These are phyloP conservation scores for Schizaphis graminum DNA, from an alignment of 2,888 invertebrate species.

Conservation along the genomic window DNA sequence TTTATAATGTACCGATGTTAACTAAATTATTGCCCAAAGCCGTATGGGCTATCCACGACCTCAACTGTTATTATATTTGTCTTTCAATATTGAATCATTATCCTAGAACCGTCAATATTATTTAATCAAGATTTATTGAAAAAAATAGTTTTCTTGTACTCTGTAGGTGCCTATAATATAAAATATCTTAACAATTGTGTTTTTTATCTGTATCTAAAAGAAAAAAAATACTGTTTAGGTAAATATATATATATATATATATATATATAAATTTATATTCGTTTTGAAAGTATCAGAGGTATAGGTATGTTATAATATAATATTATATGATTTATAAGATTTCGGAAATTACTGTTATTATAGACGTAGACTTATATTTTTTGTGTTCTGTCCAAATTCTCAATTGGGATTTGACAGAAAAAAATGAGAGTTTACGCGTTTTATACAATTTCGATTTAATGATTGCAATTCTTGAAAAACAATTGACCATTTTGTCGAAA, in stretches of 20 bases:
- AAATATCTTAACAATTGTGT: no score
- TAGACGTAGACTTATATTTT: background rate
- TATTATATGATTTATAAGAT: background rate
- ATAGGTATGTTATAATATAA: background rate
- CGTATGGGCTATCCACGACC: background rate
- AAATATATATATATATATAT: no score
- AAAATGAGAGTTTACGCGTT: slow-evolving; percentile 21
- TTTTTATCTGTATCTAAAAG: background rate
- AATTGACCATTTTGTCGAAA: slow-evolving; percentile 25
- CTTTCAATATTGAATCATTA: background rate
- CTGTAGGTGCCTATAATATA: background rate
- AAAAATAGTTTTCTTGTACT: background rate
- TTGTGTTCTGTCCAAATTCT: background rate
- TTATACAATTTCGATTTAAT: background rate
- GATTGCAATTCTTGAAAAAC: slow-evolving; percentile 2
- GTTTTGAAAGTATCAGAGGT: background rate
- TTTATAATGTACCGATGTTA: background rate
- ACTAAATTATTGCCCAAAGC: background rate
- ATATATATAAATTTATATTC: no score
- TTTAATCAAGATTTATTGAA: background rate
- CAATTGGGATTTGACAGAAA: background rate
- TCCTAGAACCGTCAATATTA: background rate
- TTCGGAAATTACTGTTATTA: background rate
- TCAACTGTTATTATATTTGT: background rate
- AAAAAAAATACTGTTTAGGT: background rate